phyloP scores from a whole-genome alignment of 1,140 invertebrate genomes.

The Drosophila arawakana region DNA sequence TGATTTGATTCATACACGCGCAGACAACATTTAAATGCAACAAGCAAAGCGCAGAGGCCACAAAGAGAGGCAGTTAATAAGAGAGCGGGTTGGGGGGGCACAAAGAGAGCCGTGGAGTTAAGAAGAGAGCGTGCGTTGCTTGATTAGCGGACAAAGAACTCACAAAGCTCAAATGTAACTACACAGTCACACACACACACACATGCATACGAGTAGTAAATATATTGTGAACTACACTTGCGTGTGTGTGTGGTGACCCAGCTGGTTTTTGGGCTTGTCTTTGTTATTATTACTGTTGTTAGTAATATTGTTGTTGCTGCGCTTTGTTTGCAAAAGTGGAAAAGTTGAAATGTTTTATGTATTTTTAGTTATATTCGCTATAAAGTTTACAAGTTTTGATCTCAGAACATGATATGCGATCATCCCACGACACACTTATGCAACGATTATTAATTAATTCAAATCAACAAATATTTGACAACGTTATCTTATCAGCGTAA shows the following conservation, averaged over 20 bases:
- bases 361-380: background rate
- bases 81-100: background rate
- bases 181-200: background rate
- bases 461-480: constrained; percentile 1
- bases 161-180: constrained; percentile 36
- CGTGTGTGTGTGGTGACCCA: constrained; percentile 36
- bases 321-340: constrained; percentile 47
- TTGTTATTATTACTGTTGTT: constrained; percentile 21
- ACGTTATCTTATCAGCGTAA: constrained; percentile 6
- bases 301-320: constrained; percentile 22
- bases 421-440: background rate
- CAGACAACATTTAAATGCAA: constrained; percentile 40
- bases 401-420: background rate
- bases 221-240: background rate
- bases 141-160: constrained; percentile 51
- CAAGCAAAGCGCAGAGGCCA: background rate
- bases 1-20: constrained; percentile 50
- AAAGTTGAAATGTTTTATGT: constrained; percentile 6
- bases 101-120: background rate
- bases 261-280: constrained; percentile 50
- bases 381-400: background rate
- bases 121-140: constrained; percentile 30
- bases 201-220: background rate
- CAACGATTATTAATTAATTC: background rate
- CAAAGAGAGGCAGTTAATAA: background rate